Base-by-base conservation (phyloP, 2,888 invertebrate species). In the Callimorpha dominula region DNA sequence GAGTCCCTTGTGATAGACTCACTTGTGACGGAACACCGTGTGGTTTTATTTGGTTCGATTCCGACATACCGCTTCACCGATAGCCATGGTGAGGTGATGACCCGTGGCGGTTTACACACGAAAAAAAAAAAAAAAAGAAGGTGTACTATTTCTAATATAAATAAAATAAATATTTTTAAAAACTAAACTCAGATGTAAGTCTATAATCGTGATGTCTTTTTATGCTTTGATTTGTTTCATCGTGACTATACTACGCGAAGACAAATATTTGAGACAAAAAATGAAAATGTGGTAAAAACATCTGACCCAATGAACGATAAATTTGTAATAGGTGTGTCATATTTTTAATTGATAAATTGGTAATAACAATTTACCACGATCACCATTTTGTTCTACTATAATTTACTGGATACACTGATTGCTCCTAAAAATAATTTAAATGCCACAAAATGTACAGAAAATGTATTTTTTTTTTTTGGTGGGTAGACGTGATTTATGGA, bases 401-500 rank as follows among this genome's bases (percentile, higher is more conserved):
- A 40, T 40, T 65, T 15, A 31, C 62, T 31, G 42, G 20, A 42
- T 62, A 31, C 20, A 67, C 71, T 52, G 31, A 57, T 63, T 67
- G 52, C 20, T 62, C 60, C 42, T 57, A n/a, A 57, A 31, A 31
- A 68, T 70, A 60, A 42, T 65, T 50, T 71, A 65, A 12, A 54
- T 46, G 43, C 6, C 6, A 46, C 6, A 46, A 46, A 46, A 46
- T 46, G 0, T 46, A 46, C 9, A 2, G 31, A 31, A 31, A 31
- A 31, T 31, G 31, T 1, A 1, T 31, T 31, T 31, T 31, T 31
- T 31, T 31, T 31, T 31, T 31, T 31, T 1, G 31, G 31, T 31
- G 31, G 31, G 31, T 31, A 31, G 31, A 31, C 1, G 31, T 31
- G 31, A 81, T 81, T 81, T 73, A 81, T 76, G 50, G 54, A 31